These are phyloP conservation scores for Kryphioiulus occultus DNA, from an alignment of 2,888 invertebrate genomes.

Conservation along the genomic window DNA sequence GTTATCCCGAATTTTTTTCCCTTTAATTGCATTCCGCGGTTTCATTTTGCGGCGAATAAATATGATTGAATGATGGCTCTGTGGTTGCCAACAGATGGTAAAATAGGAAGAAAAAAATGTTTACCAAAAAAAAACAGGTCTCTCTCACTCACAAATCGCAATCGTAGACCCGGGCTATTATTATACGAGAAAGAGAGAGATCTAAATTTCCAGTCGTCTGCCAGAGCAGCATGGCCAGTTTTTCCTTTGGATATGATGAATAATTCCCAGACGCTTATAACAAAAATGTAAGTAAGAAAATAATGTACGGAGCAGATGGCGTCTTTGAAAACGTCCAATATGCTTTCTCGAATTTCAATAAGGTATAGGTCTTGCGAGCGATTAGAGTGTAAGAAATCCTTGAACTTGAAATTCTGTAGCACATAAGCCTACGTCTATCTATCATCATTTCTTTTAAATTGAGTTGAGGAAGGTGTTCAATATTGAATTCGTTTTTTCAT, in stretches of 20 bases:
- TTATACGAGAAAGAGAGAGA: background rate
- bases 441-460: no score
- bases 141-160: constrained; percentile 16
- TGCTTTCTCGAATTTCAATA: background rate
- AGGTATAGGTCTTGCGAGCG: background rate
- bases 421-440: no score
- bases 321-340: background rate
- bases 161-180: constrained; percentile 25
- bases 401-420: no score
- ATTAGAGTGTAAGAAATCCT: no score
- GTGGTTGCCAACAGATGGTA: constrained; percentile 30
- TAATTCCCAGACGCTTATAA: background rate
- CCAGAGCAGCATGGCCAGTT: background rate
- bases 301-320: background rate
- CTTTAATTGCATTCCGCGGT: constrained; percentile 35
- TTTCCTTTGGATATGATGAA: background rate
- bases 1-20: background rate
- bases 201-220: background rate
- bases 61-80: constrained; percentile 26
- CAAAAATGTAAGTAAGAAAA: background rate
- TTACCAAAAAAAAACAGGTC: background rate
- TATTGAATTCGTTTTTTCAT: no score
- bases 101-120: constrained; percentile 14
- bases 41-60: constrained; percentile 28
- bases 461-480: no score